Conservation (phyloP, 2,888 invertebrate species). For the Apodemia hepburni region DNA sequence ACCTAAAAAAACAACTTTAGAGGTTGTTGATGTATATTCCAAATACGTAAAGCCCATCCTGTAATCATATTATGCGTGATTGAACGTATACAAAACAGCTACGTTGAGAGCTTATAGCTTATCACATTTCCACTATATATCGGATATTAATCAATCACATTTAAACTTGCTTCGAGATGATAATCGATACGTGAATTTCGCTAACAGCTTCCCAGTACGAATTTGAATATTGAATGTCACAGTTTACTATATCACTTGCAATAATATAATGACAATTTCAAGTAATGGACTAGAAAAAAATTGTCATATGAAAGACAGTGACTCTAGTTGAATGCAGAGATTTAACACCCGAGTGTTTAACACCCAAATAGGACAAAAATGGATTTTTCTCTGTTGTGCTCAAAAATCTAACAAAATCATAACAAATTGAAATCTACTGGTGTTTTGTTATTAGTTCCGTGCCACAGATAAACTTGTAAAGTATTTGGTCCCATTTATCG, state of each 20-base stretch:
- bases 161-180: background rate
- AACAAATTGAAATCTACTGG: no score
- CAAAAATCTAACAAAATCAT: no score
- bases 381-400: no score
- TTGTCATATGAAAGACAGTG: background rate
- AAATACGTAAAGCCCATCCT: background rate
- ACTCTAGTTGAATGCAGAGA: no score
- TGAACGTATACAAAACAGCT: background rate
- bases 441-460: no score
- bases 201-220: background rate
- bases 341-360: no score
- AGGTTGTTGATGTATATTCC: background rate
- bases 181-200: background rate
- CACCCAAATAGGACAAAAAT: no score
- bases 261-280: background rate
- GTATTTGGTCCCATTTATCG: no score
- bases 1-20: background rate
- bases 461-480: no score
- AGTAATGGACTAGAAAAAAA: background rate
- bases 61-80: background rate
- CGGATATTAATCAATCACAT: slow-evolving; percentile 10
- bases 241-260: background rate
- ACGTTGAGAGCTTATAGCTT: background rate
- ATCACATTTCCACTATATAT: slow-evolving; percentile 1
- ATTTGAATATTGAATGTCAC: background rate